Evolutionary conservation across 2,113 vertebrate species (phyloP).

Genomic region (Xenotilapia caudafasciata): DNA sequence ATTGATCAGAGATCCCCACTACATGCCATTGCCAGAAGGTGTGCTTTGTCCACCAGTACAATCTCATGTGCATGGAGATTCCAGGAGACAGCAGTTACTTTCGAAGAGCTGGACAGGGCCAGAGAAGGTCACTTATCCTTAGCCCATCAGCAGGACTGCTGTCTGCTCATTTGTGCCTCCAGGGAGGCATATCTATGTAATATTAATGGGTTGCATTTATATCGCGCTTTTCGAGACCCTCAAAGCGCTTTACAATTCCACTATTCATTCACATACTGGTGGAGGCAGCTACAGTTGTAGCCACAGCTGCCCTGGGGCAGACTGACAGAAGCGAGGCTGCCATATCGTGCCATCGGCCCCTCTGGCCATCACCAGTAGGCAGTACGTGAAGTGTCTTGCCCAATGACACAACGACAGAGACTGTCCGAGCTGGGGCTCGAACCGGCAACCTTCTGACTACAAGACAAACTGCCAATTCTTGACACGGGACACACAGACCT

Average conservation of each 20-base stretch:
- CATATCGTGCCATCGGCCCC: fast-evolving
- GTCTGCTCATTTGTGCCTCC: not conserved
- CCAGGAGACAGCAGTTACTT: not conserved
- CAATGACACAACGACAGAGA: fast-evolving
- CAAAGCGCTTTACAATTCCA: fast-evolving
- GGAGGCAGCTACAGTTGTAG: not conserved
- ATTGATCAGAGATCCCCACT: not conserved
- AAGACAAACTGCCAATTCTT: fast-evolving
- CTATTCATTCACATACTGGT: not conserved
- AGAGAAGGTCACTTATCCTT: not conserved
- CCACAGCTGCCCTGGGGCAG: not conserved
- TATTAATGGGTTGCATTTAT: not conserved
- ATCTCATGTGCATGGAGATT: not conserved
- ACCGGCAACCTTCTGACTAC: fast-evolving
- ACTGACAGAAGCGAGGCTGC: not conserved
- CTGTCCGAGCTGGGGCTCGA: fast-evolving
- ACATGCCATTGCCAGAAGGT: not conserved
- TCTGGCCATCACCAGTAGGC: fast-evolving
- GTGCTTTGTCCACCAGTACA: not conserved
- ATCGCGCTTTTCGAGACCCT: fast-evolving
- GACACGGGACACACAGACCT: fast-evolving
- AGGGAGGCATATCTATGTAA: not conserved
- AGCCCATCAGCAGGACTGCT: not conserved
- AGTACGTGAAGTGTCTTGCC: fast-evolving
- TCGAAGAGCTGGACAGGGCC: fast-evolving